Evolutionary conservation across 2,888 invertebrate species (phyloP), one percentile per base, ranked within the genome.

Genomic region (Tiliacea aurago): DNA sequence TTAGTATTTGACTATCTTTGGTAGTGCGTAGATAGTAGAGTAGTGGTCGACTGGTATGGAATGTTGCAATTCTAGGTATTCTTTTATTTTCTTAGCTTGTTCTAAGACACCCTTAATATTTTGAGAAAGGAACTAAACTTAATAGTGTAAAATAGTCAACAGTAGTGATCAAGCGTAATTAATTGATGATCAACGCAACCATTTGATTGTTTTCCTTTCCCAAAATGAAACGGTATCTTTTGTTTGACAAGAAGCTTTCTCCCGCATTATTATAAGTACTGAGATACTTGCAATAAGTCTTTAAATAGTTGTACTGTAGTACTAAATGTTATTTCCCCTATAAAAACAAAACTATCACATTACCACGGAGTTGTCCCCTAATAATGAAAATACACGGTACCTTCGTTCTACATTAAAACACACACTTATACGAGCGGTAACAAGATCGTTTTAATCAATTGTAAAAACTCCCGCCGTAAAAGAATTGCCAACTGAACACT

Each of bases 371-470:
- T 11, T 4, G 11, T n/a, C 15, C 4, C 11, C 5, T 37, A 18
- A 37, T 66, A 66, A 79, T 51, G 23, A 49, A 79, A 43, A 18
- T 51, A 61, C 18, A 61, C 28, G 45, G 51, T 61, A 18, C 51
- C 5, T n/a, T 53, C 6, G 9, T 47, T 7, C 15, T 23, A 59
- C 37, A 69, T 15, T 20, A 28, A 15, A 13, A 43, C 49, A 23
- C 74, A 65, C 51, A 65, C 76, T 28, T 37, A 41, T 43, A 62
- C 11, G 59, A 37, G 18, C 45, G 23, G 85, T 78, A 85, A 85
- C 66, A 45, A 6, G 86, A 86, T 74, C 62, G 45, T 15, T 85
- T 86, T 83, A 88, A 88, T 84, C 84, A 90, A 89, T 79, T 86
- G 78, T 76, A 82, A 78, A 85, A 84, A 83, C 65, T 55, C 73